phyloP scores from a whole-genome alignment of 2,797 vertebrate species.

The Xenops minutus region DNA sequence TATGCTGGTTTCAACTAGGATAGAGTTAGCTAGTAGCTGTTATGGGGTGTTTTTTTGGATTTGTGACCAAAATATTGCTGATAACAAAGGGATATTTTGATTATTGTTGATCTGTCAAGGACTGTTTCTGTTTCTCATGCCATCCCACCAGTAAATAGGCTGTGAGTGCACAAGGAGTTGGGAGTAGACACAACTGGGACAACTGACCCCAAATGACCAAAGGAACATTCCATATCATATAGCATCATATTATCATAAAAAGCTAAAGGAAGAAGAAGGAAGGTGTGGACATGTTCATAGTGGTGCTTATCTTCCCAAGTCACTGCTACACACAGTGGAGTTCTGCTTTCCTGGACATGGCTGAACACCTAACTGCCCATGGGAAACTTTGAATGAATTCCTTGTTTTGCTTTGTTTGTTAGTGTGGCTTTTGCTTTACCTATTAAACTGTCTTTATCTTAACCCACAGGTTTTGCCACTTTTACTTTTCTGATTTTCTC shows the following conservation, averaged over 20 bases:
- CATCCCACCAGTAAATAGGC: fast-evolving
- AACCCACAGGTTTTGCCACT: not conserved
- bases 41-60: not conserved
- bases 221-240: not conserved
- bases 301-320: not conserved
- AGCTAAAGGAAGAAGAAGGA: not conserved
- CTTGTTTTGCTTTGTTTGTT: not conserved
- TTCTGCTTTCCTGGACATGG: not conserved
- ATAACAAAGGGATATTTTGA: not conserved
- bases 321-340: not conserved
- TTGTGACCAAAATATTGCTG: not conserved
- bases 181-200: not conserved
- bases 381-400: not conserved
- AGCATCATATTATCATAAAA: not conserved
- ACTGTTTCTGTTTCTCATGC: not conserved
- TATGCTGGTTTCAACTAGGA: too few species aligned
- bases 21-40: too few species aligned
- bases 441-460: not conserved
- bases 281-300: not conserved
- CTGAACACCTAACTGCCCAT: not conserved
- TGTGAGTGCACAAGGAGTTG: not conserved
- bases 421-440: not conserved
- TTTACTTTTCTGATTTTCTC: not conserved
- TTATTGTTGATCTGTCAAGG: not conserved
- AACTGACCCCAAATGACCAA: not conserved